These are phyloP conservation scores for Oxyruncus cristatus DNA, from an alignment of 2,113 vertebrate genomes.

Conservation along the genomic window DNA sequence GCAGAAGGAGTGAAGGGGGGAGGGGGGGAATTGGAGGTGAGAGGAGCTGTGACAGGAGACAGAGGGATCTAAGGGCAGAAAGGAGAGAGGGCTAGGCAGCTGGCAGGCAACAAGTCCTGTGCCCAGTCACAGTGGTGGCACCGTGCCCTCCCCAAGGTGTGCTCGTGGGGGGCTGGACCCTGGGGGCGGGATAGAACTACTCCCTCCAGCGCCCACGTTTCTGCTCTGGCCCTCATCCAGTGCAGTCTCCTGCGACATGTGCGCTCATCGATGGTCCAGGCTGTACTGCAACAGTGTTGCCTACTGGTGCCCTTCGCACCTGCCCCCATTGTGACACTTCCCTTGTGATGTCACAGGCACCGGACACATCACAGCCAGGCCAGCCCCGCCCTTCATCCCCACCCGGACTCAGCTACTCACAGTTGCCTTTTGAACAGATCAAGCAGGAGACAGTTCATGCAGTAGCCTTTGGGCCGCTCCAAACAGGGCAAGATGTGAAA, in stretches of 20 bases:
- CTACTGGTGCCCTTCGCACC: neutral
- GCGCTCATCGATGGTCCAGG: neutral
- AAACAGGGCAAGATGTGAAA: neutral
- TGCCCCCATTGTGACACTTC: neutral
- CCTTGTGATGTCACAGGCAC: neutral
- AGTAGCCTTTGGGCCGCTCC: too few relatives aligned
- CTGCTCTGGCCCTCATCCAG: neutral
- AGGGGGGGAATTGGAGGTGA: neutral
- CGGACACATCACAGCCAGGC: neutral
- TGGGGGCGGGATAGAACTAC: neutral
- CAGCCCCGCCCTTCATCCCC: neutral
- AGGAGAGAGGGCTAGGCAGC: neutral
- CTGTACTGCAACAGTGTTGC: neutral
- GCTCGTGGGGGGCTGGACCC: neutral
- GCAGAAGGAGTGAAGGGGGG: neutral
- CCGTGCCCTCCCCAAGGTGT: fast-evolving
- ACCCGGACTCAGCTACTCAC: neutral
- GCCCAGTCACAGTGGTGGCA: too few relatives aligned
- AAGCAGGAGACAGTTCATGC: neutral
- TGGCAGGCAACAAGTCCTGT: neutral
- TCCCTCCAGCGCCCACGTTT: neutral
- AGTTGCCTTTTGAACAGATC: neutral
- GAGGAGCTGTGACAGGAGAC: neutral
- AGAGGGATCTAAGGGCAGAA: neutral
- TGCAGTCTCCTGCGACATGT: neutral